Percentiles rank a stretch among this genome's conserved stretches.
phyloP scores from a whole-genome alignment of 2,888 invertebrate species.

The Drosophila diplacantha region DNA sequence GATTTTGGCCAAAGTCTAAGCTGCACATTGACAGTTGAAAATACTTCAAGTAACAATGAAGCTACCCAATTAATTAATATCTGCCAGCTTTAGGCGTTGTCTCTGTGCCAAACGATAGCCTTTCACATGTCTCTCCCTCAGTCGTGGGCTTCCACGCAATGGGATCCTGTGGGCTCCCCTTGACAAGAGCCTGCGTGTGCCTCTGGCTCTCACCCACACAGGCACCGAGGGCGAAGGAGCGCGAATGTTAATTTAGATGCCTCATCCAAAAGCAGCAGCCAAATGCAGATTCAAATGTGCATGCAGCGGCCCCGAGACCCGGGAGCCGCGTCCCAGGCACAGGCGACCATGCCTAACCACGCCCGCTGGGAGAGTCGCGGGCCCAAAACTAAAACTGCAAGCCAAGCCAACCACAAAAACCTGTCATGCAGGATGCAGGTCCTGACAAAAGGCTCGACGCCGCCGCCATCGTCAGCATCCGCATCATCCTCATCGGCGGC shows the following conservation, averaged over 20 bases:
- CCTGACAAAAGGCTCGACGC: slow-evolving; percentile 38
- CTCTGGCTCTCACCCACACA: slow-evolving; percentile 14
- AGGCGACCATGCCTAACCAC: slow-evolving; percentile 44
- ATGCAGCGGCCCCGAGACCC: slow-evolving; percentile 47
- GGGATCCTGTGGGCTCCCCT: not conserved
- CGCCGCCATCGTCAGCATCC: slow-evolving; percentile 14
- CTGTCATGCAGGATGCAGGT: slow-evolving; percentile 40
- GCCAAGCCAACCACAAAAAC: slow-evolving; percentile 44
- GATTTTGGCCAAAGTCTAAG: too few species aligned
- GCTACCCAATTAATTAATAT: too few species aligned
- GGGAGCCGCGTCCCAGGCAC: slow-evolving; percentile 23
- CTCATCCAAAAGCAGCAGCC: slow-evolving; percentile 37
- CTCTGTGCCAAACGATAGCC: not conserved
- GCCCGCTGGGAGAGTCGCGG: slow-evolving; percentile 32
- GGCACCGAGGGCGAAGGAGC: slow-evolving; percentile 42
- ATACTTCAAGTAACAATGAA: too few species aligned
- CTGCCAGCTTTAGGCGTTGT: too few species aligned
- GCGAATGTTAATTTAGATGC: slow-evolving; percentile 65
- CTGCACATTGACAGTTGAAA: too few species aligned
- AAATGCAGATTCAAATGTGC: slow-evolving; percentile 67
- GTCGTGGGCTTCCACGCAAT: too few species aligned
- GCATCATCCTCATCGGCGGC: slow-evolving; percentile 26
- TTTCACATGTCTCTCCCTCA: not conserved
- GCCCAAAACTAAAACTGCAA: slow-evolving; percentile 36
- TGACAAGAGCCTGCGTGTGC: not conserved